A percentile compares a stretch with the other conserved stretches of the same genome.
phyloP scores from a whole-genome alignment of 2,113 vertebrate genomes.

The Merops nubicus region DNA sequence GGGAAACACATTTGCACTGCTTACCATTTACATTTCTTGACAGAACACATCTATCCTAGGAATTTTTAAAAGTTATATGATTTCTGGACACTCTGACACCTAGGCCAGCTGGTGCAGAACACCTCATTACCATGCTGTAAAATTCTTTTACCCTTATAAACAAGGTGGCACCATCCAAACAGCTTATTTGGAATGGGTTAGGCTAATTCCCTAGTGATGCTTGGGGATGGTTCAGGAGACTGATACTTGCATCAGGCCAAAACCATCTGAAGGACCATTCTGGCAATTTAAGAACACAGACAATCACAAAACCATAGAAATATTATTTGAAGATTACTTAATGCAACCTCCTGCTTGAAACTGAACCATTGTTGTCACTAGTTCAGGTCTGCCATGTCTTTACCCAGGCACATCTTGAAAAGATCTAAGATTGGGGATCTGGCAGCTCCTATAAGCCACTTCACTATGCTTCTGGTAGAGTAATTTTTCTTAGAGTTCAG shows the following conservation, averaged over 20 bases:
- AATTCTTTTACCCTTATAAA: neutral
- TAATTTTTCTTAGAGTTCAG: neutral
- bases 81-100: neutral
- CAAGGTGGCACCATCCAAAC: neutral
- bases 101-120: neutral
- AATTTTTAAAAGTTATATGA: neutral
- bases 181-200: neutral
- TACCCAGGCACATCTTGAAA: rapidly evolving
- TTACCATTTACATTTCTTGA: neutral
- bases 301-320: neutral
- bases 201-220: neutral
- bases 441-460: neutral
- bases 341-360: neutral
- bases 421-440: neutral
- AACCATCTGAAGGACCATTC: neutral
- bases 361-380: neutral
- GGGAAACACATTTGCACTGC: neutral
- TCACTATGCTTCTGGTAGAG: neutral
- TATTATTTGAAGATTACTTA: neutral
- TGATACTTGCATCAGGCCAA: neutral
- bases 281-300: neutral
- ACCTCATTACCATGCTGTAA: neutral
- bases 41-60: neutral
- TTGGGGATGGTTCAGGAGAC: neutral
- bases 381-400: neutral